Evolutionary conservation across 2,113 vertebrate genomes (phyloP).

Genomic region (Arvicanthis niloticus): DNA sequence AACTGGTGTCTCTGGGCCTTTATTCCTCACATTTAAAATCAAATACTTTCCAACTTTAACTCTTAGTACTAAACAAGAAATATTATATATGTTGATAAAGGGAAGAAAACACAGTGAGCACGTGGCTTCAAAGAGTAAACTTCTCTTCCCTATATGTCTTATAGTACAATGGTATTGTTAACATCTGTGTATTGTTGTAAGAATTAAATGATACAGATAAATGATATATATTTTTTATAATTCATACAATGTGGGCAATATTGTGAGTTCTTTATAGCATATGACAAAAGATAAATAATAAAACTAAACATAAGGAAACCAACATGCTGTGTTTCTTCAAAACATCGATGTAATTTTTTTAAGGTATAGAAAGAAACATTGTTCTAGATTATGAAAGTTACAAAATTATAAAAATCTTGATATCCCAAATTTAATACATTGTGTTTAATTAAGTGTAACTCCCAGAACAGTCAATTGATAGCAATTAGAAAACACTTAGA

Average conservation of each 20-base stretch:
- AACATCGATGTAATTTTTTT: background rate
- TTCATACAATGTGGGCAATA: background rate
- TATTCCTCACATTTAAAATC: constrained; percentile 54
- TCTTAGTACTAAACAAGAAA: background rate
- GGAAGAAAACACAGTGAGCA: background rate
- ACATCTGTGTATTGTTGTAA: background rate
- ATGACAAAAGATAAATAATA: background rate
- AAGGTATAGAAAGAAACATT: background rate
- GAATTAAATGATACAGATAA: background rate
- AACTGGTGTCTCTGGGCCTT: background rate
- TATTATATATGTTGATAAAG: background rate
- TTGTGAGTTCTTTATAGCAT: background rate
- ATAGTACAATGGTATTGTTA: background rate
- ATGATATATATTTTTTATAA: background rate
- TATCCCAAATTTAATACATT: background rate
- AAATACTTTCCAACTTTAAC: constrained; percentile 17
- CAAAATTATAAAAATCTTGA: background rate
- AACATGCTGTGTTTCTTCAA: background rate
- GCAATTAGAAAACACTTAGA: background rate
- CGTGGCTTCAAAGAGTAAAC: background rate
- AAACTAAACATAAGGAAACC: background rate
- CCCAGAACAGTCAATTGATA: background rate
- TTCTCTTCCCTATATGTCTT: background rate
- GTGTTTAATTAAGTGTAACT: constrained; percentile 40
- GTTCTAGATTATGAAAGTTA: constrained; percentile 7